Conservation (phyloP, 2,888 invertebrate genomes). For the Microctonus brassicae region DNA sequence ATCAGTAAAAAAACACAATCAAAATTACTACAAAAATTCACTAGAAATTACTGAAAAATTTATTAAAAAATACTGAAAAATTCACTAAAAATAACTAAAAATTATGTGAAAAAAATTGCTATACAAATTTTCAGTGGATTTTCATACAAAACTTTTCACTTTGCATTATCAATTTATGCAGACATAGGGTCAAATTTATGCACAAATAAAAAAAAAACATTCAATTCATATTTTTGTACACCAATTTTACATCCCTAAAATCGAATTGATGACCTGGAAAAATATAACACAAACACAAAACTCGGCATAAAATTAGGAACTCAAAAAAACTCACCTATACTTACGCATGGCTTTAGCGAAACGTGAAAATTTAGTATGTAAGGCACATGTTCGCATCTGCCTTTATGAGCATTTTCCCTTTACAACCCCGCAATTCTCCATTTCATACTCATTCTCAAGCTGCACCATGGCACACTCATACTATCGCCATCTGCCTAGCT, state of each 20-base stretch:
- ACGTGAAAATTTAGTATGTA: constrained; percentile 60
- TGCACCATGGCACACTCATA: constrained; percentile 48
- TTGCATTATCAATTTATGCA: too few relatives aligned
- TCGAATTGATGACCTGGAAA: constrained; percentile 45
- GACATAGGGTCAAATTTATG: too few relatives aligned
- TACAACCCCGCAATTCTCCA: constrained; percentile 55
- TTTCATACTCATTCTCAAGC: constrained; percentile 63
- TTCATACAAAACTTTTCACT: too few relatives aligned
- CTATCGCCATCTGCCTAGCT: constrained; percentile 38
- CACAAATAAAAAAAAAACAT: background rate
- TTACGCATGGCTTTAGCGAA: constrained; percentile 41
- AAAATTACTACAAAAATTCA: too few relatives aligned
- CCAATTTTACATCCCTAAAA: constrained; percentile 9
- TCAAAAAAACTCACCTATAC: constrained; percentile 36
- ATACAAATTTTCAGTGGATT: too few relatives aligned
- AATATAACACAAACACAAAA: constrained; percentile 36
- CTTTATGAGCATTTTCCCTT: constrained; percentile 65
- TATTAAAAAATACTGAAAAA: too few relatives aligned
- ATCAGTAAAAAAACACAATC: too few relatives aligned
- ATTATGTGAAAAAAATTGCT: too few relatives aligned
- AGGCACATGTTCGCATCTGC: constrained; percentile 67
- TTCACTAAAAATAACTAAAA: too few relatives aligned
- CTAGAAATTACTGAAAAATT: too few relatives aligned
- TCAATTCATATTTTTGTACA: background rate
- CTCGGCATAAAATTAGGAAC: constrained; percentile 46